phyloP scores from a whole-genome alignment of 2,113 vertebrate genomes.

The Butorides virescens region DNA sequence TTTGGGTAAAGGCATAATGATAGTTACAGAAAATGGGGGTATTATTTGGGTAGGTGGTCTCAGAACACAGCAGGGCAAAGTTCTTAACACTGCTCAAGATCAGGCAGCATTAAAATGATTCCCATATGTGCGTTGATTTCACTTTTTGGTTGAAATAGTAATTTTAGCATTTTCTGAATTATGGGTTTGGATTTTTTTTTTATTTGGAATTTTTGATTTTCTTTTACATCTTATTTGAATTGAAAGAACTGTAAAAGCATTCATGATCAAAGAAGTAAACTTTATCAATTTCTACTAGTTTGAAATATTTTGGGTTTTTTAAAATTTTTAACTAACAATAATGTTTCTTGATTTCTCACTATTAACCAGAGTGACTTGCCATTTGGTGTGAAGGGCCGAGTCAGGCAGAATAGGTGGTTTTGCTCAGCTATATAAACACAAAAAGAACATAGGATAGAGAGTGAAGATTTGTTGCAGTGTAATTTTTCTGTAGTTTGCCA shows the following conservation, averaged over 20 bases:
- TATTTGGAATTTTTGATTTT: background rate
- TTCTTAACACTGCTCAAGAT: background rate
- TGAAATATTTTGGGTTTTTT: background rate
- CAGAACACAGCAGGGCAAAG: background rate
- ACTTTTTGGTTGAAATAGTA: background rate
- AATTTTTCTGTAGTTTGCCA: background rate
- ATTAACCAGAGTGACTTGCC: background rate
- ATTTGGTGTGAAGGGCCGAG: background rate
- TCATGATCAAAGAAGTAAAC: background rate
- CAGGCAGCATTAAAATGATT: background rate
- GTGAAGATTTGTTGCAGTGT: background rate
- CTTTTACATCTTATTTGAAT: background rate
- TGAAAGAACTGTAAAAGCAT: background rate
- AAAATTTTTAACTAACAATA: background rate
- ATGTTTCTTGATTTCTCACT: background rate
- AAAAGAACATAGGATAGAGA: background rate
- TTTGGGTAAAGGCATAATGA: background rate
- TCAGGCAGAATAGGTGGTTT: background rate
- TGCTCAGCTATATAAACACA: background rate
- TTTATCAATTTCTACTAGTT: background rate
- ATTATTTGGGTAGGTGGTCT: background rate
- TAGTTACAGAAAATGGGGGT: background rate
- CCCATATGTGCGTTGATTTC: background rate
- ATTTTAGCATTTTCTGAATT: background rate
- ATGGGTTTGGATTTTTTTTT: background rate